These are phyloP conservation scores for Megaceryle maxima DNA, from an alignment of 2,113 vertebrate genomes.

Conservation along the genomic window DNA sequence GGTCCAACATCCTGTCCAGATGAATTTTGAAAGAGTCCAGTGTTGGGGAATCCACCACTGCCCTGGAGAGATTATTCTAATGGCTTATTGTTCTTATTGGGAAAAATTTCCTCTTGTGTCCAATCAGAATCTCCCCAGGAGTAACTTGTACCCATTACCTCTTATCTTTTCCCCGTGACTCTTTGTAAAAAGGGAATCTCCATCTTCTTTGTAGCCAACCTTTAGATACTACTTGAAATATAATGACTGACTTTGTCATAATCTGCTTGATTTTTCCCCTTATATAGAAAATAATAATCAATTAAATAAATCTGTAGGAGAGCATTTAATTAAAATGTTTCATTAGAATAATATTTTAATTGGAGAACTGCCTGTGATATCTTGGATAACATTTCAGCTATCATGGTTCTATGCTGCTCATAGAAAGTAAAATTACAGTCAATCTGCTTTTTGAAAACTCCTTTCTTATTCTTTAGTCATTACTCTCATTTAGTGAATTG, in stretches of 20 bases:
- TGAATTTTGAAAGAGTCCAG: no score
- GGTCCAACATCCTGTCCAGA: no score
- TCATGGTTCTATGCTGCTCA: neutral
- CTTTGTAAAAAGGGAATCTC: no score
- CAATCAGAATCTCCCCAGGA: no score
- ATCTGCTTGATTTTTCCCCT: neutral
- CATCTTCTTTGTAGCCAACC: no score
- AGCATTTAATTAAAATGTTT: neutral
- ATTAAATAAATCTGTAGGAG: neutral
- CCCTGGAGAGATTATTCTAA: no score
- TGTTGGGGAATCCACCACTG: no score
- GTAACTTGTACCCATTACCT: no score
- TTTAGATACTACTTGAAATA: no score
- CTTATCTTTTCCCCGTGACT: no score
- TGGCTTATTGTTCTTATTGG: no score
- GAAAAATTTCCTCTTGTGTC: no score
- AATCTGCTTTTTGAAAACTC: neutral
- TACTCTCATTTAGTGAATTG: neutral
- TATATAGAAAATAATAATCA: neutral
- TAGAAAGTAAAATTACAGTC: neutral
- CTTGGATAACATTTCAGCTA: neutral
- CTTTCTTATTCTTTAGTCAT: neutral
- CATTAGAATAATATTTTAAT: neutral
- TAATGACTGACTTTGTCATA: neutral
- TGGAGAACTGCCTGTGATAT: neutral